Percentiles rank a stretch among this genome's conserved stretches.
Evolutionary conservation across 2,113 vertebrate species (phyloP).

Genomic region (Atrichornis clamosus): DNA sequence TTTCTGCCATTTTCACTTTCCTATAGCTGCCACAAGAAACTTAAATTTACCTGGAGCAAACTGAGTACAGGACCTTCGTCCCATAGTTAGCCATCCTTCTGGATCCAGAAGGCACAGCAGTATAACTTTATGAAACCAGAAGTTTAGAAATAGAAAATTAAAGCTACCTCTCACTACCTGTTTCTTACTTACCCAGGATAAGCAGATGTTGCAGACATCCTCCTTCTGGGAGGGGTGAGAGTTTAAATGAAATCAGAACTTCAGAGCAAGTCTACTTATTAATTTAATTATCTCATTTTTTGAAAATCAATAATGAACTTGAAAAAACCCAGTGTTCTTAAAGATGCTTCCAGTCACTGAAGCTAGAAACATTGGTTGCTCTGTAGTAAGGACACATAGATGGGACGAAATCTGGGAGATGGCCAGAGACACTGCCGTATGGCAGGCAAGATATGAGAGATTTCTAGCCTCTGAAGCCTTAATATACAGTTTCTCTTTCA

Average conservation of each 20-base stretch:
- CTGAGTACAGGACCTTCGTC: background rate
- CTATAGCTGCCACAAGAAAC: fast-evolving
- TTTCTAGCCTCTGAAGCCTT: background rate
- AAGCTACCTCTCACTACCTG: background rate
- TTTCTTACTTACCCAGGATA: background rate
- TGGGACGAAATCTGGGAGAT: background rate
- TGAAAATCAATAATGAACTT: background rate
- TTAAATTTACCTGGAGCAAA: background rate
- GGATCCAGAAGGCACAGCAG: background rate
- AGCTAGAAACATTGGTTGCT: background rate
- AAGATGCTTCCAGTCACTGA: background rate
- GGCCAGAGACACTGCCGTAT: background rate
- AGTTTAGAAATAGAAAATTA: background rate
- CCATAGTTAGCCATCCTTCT: background rate
- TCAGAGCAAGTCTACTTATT: background rate
- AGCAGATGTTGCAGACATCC: background rate
- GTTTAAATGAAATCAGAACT: background rate
- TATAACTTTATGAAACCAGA: background rate
- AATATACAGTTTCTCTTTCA: background rate
- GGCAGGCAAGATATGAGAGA: background rate
- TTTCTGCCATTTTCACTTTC: background rate
- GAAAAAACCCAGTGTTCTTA: background rate
- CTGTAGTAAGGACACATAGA: background rate
- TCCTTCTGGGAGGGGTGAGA: background rate
- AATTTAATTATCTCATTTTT: background rate